phyloP scores from a whole-genome alignment of 1,140 invertebrate genomes.

The Drosophila kohkoa region DNA sequence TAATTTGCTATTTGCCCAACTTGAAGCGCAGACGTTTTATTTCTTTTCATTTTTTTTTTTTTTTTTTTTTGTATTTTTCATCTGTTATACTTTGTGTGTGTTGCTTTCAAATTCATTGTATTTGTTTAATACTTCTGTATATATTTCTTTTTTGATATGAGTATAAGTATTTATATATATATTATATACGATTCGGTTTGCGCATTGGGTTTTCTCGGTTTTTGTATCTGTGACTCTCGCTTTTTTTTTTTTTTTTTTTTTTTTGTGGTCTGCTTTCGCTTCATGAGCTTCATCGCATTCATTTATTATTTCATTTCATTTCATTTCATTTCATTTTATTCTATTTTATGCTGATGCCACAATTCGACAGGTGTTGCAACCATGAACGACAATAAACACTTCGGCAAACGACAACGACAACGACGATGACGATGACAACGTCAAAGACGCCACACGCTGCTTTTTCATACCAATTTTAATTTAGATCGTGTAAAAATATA shows the following conservation, averaged over 20 bases:
- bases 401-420: background rate
- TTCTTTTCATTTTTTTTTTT: too few species aligned
- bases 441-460: background rate
- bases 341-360: slow-evolving; percentile 64
- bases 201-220: slow-evolving; percentile 37
- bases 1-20: slow-evolving; percentile 38
- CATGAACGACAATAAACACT: slow-evolving; percentile 37
- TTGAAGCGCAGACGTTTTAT: slow-evolving; percentile 34
- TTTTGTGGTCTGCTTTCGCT: slow-evolving; percentile 26
- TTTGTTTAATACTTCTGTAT: slow-evolving; percentile 53
- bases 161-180: background rate
- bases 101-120: slow-evolving; percentile 31
- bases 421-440: background rate
- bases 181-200: slow-evolving; percentile 38
- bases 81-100: background rate
- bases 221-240: slow-evolving; percentile 22
- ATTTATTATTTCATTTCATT: slow-evolving; percentile 17
- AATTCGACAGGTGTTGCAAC: slow-evolving; percentile 65
- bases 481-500: slow-evolving; percentile 11
- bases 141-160: slow-evolving; percentile 35
- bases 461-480: slow-evolving; percentile 2
- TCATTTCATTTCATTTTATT: slow-evolving; percentile 42
- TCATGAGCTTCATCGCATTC: slow-evolving; percentile 24
- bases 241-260: slow-evolving; percentile 3
- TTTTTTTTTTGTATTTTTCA: too few species aligned